These are phyloP conservation scores for Smittia aterrima DNA, from an alignment of 2,888 invertebrate genomes.

Conservation along the genomic window DNA sequence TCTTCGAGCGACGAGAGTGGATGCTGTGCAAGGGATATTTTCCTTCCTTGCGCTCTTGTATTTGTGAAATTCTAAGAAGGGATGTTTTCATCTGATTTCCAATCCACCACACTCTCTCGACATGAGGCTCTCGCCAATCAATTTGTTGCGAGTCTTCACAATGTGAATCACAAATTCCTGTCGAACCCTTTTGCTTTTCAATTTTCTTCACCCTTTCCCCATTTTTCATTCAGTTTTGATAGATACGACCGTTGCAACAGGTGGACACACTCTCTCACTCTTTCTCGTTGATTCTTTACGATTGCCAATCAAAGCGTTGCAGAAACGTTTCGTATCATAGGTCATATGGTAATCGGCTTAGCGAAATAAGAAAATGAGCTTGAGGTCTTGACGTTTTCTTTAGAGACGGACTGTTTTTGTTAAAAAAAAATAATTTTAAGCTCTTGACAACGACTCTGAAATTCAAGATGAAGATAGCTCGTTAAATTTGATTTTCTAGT, in stretches of 20 bases:
- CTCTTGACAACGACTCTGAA: too few relatives aligned
- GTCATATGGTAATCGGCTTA: too few relatives aligned
- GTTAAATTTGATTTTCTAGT: too few relatives aligned
- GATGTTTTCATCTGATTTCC: not conserved
- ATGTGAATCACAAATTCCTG: not conserved
- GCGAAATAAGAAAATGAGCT: too few relatives aligned
- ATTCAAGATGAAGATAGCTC: too few relatives aligned
- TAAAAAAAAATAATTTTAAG: too few relatives aligned
- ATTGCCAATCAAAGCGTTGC: not conserved
- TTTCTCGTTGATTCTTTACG: not conserved
- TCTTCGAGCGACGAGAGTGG: too few relatives aligned
- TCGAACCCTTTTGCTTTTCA: not conserved
- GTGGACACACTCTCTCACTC: not conserved
- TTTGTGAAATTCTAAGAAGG: too few relatives aligned
- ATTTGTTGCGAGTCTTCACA: not conserved
- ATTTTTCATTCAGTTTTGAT: slow-evolving; percentile 10
- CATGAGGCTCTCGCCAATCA: not conserved
- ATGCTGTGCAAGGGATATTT: slow-evolving; percentile 9
- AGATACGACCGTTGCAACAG: not conserved
- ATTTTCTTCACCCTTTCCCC: not conserved
- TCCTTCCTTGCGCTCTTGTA: not conserved
- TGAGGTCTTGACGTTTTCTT: too few relatives aligned
- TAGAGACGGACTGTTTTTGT: too few relatives aligned
- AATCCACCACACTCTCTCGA: not conserved
- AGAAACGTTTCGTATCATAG: too few relatives aligned